Percentiles rank a stretch among this genome's conserved stretches.
phyloP scores from a whole-genome alignment of 2,113 vertebrate genomes.

The Upupa epops region DNA sequence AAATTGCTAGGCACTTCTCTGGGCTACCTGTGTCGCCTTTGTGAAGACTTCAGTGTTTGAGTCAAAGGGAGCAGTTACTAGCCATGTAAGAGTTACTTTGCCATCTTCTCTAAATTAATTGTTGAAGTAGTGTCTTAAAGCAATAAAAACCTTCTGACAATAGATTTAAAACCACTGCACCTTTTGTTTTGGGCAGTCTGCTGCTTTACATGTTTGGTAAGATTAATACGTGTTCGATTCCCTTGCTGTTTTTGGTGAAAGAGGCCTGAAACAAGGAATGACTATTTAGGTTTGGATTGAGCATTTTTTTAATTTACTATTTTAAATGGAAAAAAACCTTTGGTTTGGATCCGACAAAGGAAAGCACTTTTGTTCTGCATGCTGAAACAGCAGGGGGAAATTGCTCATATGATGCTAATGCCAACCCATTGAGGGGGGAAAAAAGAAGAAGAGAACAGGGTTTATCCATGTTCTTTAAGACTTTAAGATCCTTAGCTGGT shows the following conservation, averaged over 20 bases:
- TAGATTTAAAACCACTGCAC: neutral
- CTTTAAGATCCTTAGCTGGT: no score
- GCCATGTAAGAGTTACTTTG: neutral
- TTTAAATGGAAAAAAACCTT: neutral
- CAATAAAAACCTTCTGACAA: neutral
- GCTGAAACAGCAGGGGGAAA: neutral
- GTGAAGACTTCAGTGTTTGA: fast-evolving
- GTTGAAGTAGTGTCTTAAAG: neutral
- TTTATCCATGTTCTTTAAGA: neutral
- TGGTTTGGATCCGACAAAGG: neutral
- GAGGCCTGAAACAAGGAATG: neutral
- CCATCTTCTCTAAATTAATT: neutral
- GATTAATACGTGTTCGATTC: neutral
- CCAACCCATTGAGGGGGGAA: neutral
- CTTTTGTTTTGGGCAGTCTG: neutral
- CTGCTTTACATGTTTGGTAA: neutral
- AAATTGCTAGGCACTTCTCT: neutral
- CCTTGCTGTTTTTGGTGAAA: neutral
- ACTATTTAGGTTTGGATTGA: neutral
- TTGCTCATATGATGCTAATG: neutral
- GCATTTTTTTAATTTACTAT: neutral
- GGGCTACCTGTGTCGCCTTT: neutral
- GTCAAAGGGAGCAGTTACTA: neutral
- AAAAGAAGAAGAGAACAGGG: neutral
- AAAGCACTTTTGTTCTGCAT: neutral